These are phyloP conservation scores for Harpagifer antarcticus DNA, from an alignment of 2,797 vertebrate species.

Conservation along the genomic window DNA sequence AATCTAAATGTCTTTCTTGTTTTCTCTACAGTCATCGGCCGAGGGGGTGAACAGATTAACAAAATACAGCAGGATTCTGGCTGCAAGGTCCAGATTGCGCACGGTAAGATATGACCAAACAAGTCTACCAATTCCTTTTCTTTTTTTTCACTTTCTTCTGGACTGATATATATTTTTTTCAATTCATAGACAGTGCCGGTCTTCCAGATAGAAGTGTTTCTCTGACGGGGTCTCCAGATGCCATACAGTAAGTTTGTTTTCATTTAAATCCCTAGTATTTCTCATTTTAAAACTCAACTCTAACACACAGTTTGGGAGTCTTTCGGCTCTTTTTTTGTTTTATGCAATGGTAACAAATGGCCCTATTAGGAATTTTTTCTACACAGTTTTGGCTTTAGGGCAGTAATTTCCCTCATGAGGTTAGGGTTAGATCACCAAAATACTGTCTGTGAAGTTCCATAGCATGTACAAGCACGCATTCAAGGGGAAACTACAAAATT, in stretches of 20 bases:
- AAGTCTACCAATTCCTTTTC: neutral
- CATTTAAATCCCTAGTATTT: neutral
- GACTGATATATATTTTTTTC: neutral
- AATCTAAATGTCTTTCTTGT: slow-evolving; percentile 9
- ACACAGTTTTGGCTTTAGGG: neutral
- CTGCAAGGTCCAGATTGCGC: slow-evolving; percentile 96
- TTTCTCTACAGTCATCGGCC: slow-evolving; percentile 89
- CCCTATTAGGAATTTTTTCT: neutral
- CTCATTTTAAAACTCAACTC: neutral
- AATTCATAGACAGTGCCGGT: slow-evolving; percentile 89
- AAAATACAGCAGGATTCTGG: slow-evolving; percentile 97
- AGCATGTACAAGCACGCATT: too few species aligned
- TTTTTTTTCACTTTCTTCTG: neutral
- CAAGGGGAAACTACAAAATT: too few species aligned
- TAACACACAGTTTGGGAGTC: neutral
- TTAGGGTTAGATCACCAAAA: neutral
- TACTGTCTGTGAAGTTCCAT: neutral
- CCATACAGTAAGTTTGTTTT: slow-evolving; percentile 84
- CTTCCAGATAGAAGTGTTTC: slow-evolving; percentile 92
- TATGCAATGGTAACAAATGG: neutral
- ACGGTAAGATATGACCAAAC: slow-evolving; percentile 80
- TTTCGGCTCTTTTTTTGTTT: neutral
- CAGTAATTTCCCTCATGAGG: neutral
- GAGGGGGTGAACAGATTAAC: slow-evolving; percentile 96
- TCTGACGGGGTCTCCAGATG: slow-evolving; percentile 90